phyloP scores from a whole-genome alignment of 2,113 vertebrate species.

The Gavia stellata region DNA sequence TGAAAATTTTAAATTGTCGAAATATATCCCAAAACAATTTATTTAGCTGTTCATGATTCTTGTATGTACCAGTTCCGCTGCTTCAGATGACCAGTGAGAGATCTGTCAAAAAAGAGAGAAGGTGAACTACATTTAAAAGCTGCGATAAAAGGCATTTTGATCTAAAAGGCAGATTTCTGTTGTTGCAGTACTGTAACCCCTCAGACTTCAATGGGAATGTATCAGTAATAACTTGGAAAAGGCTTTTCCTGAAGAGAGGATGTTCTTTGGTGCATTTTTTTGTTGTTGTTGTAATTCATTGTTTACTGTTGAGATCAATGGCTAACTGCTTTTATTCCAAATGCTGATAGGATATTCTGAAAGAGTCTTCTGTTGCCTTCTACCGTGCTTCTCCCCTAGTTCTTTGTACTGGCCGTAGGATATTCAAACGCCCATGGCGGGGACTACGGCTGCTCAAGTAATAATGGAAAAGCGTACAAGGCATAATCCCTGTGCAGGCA shows the following conservation, averaged over 20 bases:
- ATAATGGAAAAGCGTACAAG: background rate
- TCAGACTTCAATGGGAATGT: background rate
- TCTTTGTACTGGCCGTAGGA: background rate
- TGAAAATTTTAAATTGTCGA: background rate
- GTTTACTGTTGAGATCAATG: background rate
- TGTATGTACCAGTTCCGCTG: background rate
- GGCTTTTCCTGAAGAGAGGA: background rate
- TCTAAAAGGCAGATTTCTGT: background rate
- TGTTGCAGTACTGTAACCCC: background rate
- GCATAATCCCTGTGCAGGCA: background rate
- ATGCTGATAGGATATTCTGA: too few relatives aligned
- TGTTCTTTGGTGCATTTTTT: background rate
- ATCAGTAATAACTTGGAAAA: background rate
- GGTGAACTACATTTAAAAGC: background rate
- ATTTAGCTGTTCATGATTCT: background rate
- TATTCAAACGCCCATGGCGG: background rate
- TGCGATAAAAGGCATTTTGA: background rate
- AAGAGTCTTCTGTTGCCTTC: background rate
- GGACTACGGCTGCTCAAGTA: background rate
- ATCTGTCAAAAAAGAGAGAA: background rate
- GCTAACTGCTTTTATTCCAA: background rate
- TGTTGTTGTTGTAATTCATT: background rate
- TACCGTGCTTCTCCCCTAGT: background rate
- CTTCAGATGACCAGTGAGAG: background rate
- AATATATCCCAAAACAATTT: background rate